These are phyloP conservation scores for Ammodytes dubius DNA, from an alignment of 2,113 vertebrate species.

Conservation along the genomic window DNA sequence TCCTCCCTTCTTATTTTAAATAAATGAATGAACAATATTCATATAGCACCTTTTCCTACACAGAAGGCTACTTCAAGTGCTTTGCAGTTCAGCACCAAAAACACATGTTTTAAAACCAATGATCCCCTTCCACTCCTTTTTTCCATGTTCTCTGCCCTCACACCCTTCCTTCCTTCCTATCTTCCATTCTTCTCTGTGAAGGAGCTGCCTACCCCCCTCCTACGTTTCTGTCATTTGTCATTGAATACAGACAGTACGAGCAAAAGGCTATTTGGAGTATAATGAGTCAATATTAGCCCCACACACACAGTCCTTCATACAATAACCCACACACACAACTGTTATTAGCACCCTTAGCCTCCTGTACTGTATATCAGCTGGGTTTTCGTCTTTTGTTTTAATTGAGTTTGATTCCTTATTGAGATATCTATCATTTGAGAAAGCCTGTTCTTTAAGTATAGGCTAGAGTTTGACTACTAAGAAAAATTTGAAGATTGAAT, in stretches of 20 bases:
- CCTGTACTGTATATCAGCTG: neutral
- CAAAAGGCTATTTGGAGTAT: conserved; percentile 33
- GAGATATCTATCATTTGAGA: neutral
- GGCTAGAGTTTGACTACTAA: neutral
- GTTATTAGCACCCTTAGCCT: neutral
- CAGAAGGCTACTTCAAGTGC: too few species aligned
- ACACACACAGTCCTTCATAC: conserved; percentile 1
- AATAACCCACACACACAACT: conserved; percentile 5
- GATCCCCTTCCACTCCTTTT: neutral
- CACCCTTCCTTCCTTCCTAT: conserved; percentile 19
- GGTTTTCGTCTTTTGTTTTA: neutral
- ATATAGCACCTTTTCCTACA: too few species aligned
- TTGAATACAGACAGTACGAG: conserved; percentile 14
- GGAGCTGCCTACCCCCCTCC: neutral
- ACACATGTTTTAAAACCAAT: too few species aligned
- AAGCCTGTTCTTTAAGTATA: neutral
- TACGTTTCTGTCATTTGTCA: conserved; percentile 26
- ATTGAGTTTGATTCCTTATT: neutral
- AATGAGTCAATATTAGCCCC: conserved; percentile 33
- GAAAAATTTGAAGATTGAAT: neutral
- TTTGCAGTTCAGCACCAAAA: too few species aligned
- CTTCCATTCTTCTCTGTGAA: conserved; percentile 25
- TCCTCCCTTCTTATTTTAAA: neutral
- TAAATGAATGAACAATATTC: too few species aligned
- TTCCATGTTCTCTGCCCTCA: neutral